Percentiles rank a stretch among this genome's conserved stretches.
phyloP scores from a whole-genome alignment of 1,140 invertebrate genomes.

The Drosophila punjabiensis region DNA sequence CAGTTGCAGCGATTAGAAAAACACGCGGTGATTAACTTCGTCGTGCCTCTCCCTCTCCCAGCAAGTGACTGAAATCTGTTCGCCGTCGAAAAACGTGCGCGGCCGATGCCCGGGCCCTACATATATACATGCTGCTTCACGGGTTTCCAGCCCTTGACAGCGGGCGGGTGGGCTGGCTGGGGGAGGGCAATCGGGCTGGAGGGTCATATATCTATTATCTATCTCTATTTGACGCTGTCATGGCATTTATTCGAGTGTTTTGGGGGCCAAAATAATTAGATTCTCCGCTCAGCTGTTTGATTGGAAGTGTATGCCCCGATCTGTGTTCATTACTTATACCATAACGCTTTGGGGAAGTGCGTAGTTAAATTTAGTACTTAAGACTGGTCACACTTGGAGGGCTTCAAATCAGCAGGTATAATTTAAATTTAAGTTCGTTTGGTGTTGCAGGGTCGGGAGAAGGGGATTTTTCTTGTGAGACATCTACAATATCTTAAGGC shows the following conservation, averaged over 20 bases:
- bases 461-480: rapidly evolving
- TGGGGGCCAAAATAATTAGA: conserved; percentile 23
- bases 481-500: no score
- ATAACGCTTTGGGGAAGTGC: background rate
- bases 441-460: background rate
- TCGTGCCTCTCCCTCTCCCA: conserved; percentile 57
- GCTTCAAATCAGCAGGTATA: background rate
- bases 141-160: background rate
- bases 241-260: conserved; percentile 35
- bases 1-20: conserved; percentile 63
- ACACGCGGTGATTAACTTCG: conserved; percentile 73
- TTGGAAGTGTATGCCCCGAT: background rate
- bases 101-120: conserved; percentile 1
- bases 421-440: background rate
- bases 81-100: conserved; percentile 49
- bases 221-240: conserved; percentile 28
- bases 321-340: background rate
- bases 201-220: conserved; percentile 21
- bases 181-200: background rate
- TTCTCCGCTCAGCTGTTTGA: conserved; percentile 32
- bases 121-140: conserved; percentile 2
- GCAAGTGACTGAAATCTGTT: conserved; percentile 49
- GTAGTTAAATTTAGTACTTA: no score
- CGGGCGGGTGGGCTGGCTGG: background rate
- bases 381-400: background rate